Evolutionary conservation across 2,797 vertebrate genomes (phyloP), one percentile per base, ranked within the genome.

Genomic region (Cichlasoma orientale): DNA sequence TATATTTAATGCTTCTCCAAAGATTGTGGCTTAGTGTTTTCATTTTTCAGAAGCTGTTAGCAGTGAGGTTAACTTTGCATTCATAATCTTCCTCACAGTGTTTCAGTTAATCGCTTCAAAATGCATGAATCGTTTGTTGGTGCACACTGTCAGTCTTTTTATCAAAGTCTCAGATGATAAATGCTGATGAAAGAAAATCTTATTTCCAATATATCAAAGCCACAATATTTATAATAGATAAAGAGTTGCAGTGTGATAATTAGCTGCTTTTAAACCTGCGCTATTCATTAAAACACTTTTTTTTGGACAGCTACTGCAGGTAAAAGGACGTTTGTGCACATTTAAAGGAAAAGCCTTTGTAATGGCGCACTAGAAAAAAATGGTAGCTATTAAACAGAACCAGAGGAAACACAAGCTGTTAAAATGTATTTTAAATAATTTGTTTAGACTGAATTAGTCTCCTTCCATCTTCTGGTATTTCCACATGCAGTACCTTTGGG

Each of bases 371-470:
- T 54, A 71, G 54, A 79, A 63, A 16, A 47, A 72, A 27, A 47
- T 44, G 50, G 25, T 33, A 50, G 31, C 71, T 27, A 78, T 78
- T 36, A 88, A 74, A 80, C 33, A 53, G 41, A 83, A 73, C 71
- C 79, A 56, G 75, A 78, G 57, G 54, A 86, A 74, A 85, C 82
- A 54, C 4, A 41, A 59, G 71, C 52, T 76, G 73, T 68, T 84
- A 74, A 83, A 75, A 83, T 75, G 50, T 74, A 73, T 82, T 82
- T 88, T 77, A 75, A 84, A 85, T 88, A 11, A 78, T 80, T 83
- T 84, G 72, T 84, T 90, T 83, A 80, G 71, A 71, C 54, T 72
- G 73, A 83, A 78, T 82, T 80, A 66, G 79, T 76, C 75, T 81
- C 31, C 27, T 44, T 72, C 10, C 38, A 31, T 82, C 50, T 63